Evolutionary conservation across 2,888 invertebrate species (phyloP), one percentile per base, ranked within the genome.

Genomic region (Autographa gamma): DNA sequence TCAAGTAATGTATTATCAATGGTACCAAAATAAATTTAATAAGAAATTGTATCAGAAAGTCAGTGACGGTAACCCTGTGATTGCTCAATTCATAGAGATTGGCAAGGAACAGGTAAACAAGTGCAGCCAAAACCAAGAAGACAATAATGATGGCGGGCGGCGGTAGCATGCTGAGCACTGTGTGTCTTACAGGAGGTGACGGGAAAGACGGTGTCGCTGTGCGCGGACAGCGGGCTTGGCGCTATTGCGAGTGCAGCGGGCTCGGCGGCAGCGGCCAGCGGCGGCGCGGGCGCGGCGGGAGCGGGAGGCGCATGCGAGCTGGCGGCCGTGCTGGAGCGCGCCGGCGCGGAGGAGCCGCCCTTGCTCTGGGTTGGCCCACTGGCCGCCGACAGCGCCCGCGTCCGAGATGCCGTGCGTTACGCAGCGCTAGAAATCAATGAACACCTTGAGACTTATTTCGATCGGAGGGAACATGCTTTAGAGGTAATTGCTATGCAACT

Each of bases 361-460:
- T 96, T 98, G 84, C 97, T 99, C 76, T 99, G 98, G 98, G 98
- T 97, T 85, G 97, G 97, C 71, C 96, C 98, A 0, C 96, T 97
- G 25, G 96, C 97, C 11, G 97, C 98, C 32, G 97, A 98, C 71
- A 93, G 95, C 81, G 96, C 97, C 16, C 96, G 97, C 68, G 96
- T 99, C 11, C 96, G 98, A 8, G 99, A 99, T 91, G 97, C 97
- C 3, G 96, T 99, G 66, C 97, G 98, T 64, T 99, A 98, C 91
- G 98, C 98, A 78, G 97, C 99, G 86, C 96, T 99, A 54, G 99
- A 99, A 92, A 97, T 99, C 80, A 98, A 98, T 86, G 99, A 99
- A 88, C 99, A 99, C 91, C 96, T 99, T 80, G 99, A 99, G 91
- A 99, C 99, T 0, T 99, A 98, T 91, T 97, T 98, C 83, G 99